A percentile compares a stretch with the other conserved stretches of the same genome.
These are phyloP conservation scores for Crotophaga sulcirostris DNA, from an alignment of 2,113 vertebrate species.

Conservation along the genomic window DNA sequence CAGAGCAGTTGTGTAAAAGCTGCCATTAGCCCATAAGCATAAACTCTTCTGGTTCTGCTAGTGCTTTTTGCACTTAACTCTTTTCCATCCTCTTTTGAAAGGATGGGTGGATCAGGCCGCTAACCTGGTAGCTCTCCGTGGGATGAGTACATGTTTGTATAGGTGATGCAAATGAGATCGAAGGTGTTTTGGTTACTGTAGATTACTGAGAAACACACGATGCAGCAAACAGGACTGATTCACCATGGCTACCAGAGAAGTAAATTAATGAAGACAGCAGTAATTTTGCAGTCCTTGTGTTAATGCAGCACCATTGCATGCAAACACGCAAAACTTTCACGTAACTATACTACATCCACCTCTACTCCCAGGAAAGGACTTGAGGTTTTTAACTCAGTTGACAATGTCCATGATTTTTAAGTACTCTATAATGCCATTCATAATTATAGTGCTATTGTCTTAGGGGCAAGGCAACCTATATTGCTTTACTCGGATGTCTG, in stretches of 20 bases:
- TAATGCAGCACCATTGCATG: neutral
- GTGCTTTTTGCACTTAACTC: neutral
- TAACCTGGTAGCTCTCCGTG: neutral
- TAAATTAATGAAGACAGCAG: neutral
- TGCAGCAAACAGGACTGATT: neutral
- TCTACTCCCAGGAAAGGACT: neutral
- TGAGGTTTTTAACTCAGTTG: neutral
- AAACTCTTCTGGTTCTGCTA: neutral
- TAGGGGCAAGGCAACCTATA: neutral
- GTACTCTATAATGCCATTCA: neutral
- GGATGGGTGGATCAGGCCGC: too few relatives aligned
- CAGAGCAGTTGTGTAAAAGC: neutral
- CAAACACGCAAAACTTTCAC: neutral
- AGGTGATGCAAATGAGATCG: neutral
- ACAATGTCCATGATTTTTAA: neutral
- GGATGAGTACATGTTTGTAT: fast-evolving
- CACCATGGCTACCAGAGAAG: neutral
- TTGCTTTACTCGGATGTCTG: neutral
- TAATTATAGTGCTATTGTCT: neutral
- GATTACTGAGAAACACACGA: neutral
- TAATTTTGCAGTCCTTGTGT: neutral
- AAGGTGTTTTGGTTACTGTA: neutral
- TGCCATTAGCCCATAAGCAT: neutral
- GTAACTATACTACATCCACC: neutral
- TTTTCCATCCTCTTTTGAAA: neutral